Evolutionary conservation across 1,140 invertebrate genomes (phyloP), one percentile per base, ranked within the genome.

Genomic region (Magallana gigas): DNA sequence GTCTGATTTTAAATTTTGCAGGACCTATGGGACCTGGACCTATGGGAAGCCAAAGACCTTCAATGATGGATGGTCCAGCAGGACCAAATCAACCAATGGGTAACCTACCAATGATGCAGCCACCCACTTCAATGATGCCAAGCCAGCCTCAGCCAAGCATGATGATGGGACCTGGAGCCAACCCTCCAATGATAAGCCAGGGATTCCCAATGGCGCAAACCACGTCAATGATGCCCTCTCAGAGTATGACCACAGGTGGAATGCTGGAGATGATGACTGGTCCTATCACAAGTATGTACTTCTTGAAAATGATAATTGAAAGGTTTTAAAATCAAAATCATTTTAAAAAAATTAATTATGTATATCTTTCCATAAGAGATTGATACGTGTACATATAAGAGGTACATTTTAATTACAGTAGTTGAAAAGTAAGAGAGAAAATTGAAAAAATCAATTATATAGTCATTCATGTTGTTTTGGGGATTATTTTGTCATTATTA

Each of bases 1-100:
- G 3, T 68, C n/a, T n/a, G 29, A n/a, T 68, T 68, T 48, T 48
- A 48, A 48, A 48, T 48, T 48, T 48, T 48, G 23, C 23, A 76
- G 68, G 68, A 76, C 68, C 68, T 48, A 29, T 23, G 36, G 68
- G 68, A 76, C 68, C 68, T 23, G 68, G 68, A 76, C 68, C 29
- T 29, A 36, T 76, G 8, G 9, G 29, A 4, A 29, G 68, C 23
- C 68, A 18, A 12, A 36, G 68, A 29, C 68, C 68, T 29, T 23
- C 83, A 84, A 8, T 84, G 23, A 84, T 84, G 83, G 85, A 62
- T 64, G 16, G 60, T 29, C 62, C 60, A 29, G 8, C 18, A 76
- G 23, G 68, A 76, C 68, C 68, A 76, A 71, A 71, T 71, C 64
- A 71, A 18, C 64, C 64, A 23, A 18, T 71, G 64, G 64, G 11